Base-by-base conservation (phyloP, 2,888 invertebrate genomes). In the Xestia sexstrigata region DNA sequence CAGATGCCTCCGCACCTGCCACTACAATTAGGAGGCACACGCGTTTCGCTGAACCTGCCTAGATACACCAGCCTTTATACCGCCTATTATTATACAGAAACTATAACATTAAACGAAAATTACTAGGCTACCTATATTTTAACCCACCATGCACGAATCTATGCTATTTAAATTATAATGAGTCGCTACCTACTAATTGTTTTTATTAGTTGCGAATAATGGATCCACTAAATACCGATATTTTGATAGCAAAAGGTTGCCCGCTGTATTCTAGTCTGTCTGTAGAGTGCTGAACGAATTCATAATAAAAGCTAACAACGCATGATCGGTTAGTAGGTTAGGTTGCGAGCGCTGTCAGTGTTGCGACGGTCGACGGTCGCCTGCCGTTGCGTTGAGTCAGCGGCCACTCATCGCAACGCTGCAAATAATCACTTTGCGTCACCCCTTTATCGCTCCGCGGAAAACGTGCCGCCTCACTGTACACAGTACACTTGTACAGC, bases 381-480 rank as follows among this genome's bases (percentile, higher is more conserved):
- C 76, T 69, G 90, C 89, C 90, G 90, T 90, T 89, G 90, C 91
- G 94, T 95, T 96, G 96, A 96, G 92, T 96, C 96, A 96, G 95
- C 94, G 94, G 86, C 93, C 92, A 96, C 94, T 95, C 96, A 96
- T 96, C 95, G 95, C 95, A 94, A 94, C 93, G 95, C 95, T 95
- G 95, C 95, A 95, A 96, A 96, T 96, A 96, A 96, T 96, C 94
- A 95, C 93, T 96, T 96, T 96, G 96, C 96, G 96, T 96, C 96
- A 96, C 93, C 95, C 93, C 91, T 95, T 95, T 96, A 96, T 96
- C 95, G 94, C 92, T 92, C 91, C 90, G 91, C 90, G 93, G 94
- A 94, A 95, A 95, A 95, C 93, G 93, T 93, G 93, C 92, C 93
- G 91, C 89, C 92, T 92, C 92, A 94, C 93, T 95, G 93, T 95